Percentiles rank a stretch among this genome's conserved stretches.
These are phyloP conservation scores for Campoletis raptor DNA, from an alignment of 2,888 invertebrate genomes.

Conservation along the genomic window DNA sequence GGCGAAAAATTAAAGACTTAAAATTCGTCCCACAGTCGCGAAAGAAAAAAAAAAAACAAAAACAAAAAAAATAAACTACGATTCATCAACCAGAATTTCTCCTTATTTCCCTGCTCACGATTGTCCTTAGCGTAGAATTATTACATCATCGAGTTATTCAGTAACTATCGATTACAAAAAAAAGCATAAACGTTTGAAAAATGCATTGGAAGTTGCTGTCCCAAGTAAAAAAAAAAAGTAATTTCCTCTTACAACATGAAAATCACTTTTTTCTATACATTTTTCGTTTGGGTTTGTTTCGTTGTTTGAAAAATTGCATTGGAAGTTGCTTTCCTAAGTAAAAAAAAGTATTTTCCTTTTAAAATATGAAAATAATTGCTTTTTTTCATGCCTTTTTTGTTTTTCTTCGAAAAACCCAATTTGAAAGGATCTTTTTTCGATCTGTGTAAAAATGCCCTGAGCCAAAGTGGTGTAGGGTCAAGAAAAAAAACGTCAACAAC, in stretches of 20 bases:
- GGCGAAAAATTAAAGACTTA: conserved; percentile 61
- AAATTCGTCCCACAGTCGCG: neutral
- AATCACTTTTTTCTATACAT: neutral
- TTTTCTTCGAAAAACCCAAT: neutral
- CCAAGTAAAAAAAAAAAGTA: neutral
- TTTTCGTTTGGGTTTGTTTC: no score
- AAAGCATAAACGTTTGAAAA: neutral
- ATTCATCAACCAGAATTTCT: conserved; percentile 24
- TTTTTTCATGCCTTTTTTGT: no score
- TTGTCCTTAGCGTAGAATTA: neutral
- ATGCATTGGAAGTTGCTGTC: neutral
- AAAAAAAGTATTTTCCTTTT: no score
- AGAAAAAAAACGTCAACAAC: neutral
- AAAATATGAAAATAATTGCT: no score
- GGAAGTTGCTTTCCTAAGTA: no score
- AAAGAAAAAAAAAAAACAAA: conserved; percentile 35
- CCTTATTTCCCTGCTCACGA: neutral
- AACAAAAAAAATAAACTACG: no score
- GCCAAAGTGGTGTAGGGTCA: neutral
- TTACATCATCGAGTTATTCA: neutral
- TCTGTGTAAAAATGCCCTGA: neutral
- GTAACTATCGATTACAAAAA: neutral
- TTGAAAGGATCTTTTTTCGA: neutral
- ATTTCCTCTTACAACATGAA: neutral
- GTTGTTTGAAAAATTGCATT: no score